A percentile compares a stretch with the other conserved stretches of the same genome.
These are phyloP conservation scores for Notolabrus celidotus DNA, from an alignment of 2,797 vertebrate species.

Conservation along the genomic window DNA sequence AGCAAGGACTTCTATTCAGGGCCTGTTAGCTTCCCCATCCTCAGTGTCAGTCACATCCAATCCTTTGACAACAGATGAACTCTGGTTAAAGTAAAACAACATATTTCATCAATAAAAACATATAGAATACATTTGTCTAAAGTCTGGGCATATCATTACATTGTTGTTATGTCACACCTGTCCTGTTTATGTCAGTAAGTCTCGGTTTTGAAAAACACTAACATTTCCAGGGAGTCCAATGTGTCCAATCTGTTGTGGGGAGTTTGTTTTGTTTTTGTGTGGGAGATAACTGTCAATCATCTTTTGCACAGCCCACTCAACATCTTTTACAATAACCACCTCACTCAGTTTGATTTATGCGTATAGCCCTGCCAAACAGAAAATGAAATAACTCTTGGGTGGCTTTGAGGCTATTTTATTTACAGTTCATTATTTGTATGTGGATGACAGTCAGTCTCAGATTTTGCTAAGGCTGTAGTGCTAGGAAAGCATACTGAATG, in stretches of 20 bases:
- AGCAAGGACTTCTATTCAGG: not conserved
- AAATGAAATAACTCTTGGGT: not conserved
- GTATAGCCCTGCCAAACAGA: not conserved
- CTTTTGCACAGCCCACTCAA: not conserved
- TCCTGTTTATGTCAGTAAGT: not conserved
- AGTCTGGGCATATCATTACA: too few species aligned
- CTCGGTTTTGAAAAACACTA: not conserved
- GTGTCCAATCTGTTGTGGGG: not conserved
- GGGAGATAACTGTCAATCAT: constrained; percentile 6
- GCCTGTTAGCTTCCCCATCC: too few species aligned
- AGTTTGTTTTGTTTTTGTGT: not conserved
- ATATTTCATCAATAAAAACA: too few species aligned
- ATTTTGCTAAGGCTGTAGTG: not conserved
- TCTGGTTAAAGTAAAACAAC: too few species aligned
- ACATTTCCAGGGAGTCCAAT: constrained; percentile 3
- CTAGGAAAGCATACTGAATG: too few species aligned
- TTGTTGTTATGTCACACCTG: not conserved
- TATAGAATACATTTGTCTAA: too few species aligned
- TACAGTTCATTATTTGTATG: not conserved
- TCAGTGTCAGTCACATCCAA: too few species aligned
- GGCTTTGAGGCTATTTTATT: not conserved
- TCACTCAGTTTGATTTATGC: constrained; percentile 7
- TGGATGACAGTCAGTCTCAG: not conserved
- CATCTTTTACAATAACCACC: constrained; percentile 15
- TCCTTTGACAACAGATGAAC: too few species aligned